phyloP scores from a whole-genome alignment of 2,113 vertebrate species.

The Microcebus jonahi region DNA sequence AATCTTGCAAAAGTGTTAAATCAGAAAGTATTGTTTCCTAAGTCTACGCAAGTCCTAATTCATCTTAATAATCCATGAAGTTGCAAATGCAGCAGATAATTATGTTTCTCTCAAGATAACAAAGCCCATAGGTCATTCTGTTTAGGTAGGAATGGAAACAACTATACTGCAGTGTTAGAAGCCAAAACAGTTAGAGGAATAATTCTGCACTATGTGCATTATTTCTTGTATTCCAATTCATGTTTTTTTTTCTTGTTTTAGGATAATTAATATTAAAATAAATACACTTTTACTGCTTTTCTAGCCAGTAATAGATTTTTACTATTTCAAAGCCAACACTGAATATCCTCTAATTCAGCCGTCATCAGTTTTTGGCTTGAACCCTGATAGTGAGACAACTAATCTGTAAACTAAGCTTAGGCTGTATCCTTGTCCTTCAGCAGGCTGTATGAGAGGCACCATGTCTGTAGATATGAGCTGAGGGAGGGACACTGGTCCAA shows the following conservation, averaged over 20 bases:
- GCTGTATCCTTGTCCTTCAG: background rate
- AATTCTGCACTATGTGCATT: background rate
- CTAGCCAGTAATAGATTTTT: background rate
- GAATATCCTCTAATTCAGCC: background rate
- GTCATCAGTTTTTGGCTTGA: background rate
- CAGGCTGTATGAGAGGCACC: background rate
- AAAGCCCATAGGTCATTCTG: slow-evolving; percentile 56
- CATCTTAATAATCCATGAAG: slow-evolving; percentile 55
- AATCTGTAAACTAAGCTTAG: background rate
- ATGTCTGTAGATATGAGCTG: background rate
- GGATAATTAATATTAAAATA: slow-evolving; percentile 55
- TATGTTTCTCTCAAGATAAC: slow-evolving; percentile 53
- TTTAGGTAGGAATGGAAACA: slow-evolving; percentile 35
- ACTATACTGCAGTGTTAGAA: background rate
- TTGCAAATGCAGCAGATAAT: slow-evolving; percentile 47
- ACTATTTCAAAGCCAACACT: background rate
- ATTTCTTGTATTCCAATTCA: slow-evolving; percentile 22
- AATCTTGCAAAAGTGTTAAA: slow-evolving; percentile 36
- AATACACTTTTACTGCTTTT: background rate
- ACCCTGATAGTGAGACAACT: background rate
- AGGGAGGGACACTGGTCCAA: background rate
- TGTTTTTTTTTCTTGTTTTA: slow-evolving; percentile 38
- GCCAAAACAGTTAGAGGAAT: slow-evolving; percentile 61
- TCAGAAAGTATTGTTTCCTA: slow-evolving; percentile 27
- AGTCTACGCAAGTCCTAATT: background rate